These are phyloP conservation scores for Drosophila asahinai DNA, from an alignment of 1,140 invertebrate genomes.

Conservation along the genomic window DNA sequence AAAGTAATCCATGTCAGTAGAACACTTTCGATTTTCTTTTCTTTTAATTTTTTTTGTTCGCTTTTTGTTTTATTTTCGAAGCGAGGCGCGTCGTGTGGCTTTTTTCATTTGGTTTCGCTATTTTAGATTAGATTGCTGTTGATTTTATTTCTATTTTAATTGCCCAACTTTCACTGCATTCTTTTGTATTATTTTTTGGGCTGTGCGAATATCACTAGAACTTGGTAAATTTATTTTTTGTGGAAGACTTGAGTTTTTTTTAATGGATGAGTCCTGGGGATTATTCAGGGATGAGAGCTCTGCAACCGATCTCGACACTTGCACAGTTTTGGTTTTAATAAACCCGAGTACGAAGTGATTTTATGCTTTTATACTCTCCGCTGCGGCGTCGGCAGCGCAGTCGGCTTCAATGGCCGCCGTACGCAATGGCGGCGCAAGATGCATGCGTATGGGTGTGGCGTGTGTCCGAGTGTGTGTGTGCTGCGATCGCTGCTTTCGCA, in stretches of 20 bases:
- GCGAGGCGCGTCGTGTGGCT: constrained; percentile 57
- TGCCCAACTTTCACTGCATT: constrained; percentile 54
- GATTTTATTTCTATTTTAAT: constrained; percentile 35
- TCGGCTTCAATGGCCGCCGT: constrained; percentile 62
- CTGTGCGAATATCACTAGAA: constrained; percentile 34
- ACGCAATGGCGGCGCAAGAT: constrained; percentile 48
- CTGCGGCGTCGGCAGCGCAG: constrained; percentile 42
- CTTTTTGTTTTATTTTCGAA: constrained; percentile 36
- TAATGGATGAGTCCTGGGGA: constrained; percentile 13
- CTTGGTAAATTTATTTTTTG: constrained; percentile 11
- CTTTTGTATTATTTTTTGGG: neutral
- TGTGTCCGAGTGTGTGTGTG: constrained; percentile 20
- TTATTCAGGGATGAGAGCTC: neutral
- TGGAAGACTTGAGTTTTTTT: neutral
- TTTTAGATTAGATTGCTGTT: constrained; percentile 29
- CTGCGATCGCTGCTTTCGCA: constrained; percentile 68
- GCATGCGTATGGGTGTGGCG: constrained; percentile 21
- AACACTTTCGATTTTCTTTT: constrained; percentile 83
- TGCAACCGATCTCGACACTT: constrained; percentile 75
- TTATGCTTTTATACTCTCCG: constrained; percentile 83
- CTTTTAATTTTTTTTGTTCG: constrained; percentile 25
- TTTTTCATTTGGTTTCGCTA: constrained; percentile 27
- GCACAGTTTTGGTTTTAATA: constrained; percentile 84
- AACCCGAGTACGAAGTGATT: constrained; percentile 84
- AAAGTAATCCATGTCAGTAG: constrained; percentile 85